Evolutionary conservation across 2,113 vertebrate species (phyloP), one percentile per base, ranked within the genome.

Genomic region (Speoplatyrhinus poulsoni): DNA sequence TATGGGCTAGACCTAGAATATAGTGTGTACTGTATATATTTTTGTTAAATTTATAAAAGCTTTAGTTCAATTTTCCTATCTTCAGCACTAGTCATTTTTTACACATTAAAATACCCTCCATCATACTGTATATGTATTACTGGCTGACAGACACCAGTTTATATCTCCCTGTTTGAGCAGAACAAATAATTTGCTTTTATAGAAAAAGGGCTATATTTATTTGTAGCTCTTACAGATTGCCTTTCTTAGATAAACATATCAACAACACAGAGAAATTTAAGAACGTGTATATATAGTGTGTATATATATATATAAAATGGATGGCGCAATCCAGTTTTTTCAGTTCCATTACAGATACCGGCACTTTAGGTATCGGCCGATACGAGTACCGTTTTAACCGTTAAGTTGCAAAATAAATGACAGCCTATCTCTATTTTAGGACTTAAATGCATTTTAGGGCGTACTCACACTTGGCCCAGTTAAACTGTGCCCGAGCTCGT

Each of bases 191-290:
- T 50, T 74, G 55, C 49, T 74, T 54, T 86, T 69, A 81, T 85
- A 79, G 79, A 48, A 65, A 74, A 75, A 74, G 64, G 70, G 52
- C 73, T 80, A 61, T 15, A 61, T 89, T 89, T 90, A 87, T 89
- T 88, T 78, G 57, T 68, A 74, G 54, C 77, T 70, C 83, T 88
- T 86, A 82, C 77, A 84, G 85, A 83, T 84, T 85, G 83, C 81
- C 82, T 88, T 90, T 87, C 82, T 85, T 73, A 74, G 87, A 91
- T 89, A 13, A 0, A n/a, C 7, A 41, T 41, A 41, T 41, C 6
- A 41, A 8, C 76, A 90, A 87, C 79, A 58, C 53, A 73, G 76
- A 80, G 79, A 86, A 81, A 87, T 69, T 70, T 80, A 85, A 82
- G 82, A 81, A 82, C 77, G 26, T 26, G 26, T 26, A 26, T 26